Evolutionary conservation across 2,888 invertebrate genomes (phyloP), one percentile per base, ranked within the genome.

Genomic region (Rotaria macrura): DNA sequence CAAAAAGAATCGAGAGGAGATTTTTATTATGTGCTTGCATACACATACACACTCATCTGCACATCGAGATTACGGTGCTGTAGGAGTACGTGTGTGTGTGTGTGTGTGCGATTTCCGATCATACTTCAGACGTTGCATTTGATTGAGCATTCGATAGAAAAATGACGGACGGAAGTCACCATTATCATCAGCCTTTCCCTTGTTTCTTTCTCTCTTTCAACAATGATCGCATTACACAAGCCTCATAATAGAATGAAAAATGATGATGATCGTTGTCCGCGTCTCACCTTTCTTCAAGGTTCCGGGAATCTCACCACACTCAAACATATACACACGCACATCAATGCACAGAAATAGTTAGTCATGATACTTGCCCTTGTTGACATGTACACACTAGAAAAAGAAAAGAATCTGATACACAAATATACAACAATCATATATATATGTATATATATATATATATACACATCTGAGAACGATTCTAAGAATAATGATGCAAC

Each of bases 121-220:
- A 65, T 65, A 65, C 65, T 65, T 65, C 65, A 65, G 65, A 65
- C 65, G 65, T 65, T 65, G 65, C 65, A 65, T 65, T 65, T 65
- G 65, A 65, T 65, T 65, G 65, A 65, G 34, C 29, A 65, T 65
- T 65, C 34, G 29, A 65, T 65, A 65, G 65, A 17, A 65, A 23
- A n/a, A 65, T 65, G 65, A 29, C 65, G 34, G 65, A 65, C 65
- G 65, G 65, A 65, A 65, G 65, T 65, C 65, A 65, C 65, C 29
- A 65, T 65, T 34, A 65, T 34, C 65, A 65, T 65, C 65, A 65
- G 65, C 65, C 34, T 65, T 65, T 65, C 65, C 65, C n/a, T 29
- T 34, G 29, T 47, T 14, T 65, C 17, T 65, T 14, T 17, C 29
- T 29, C 65, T 65, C 65, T 65, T 34, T 29, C 17, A 5, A 65